These are phyloP conservation scores for Tineola bisselliella DNA, from an alignment of 2,888 invertebrate species.

Conservation along the genomic window DNA sequence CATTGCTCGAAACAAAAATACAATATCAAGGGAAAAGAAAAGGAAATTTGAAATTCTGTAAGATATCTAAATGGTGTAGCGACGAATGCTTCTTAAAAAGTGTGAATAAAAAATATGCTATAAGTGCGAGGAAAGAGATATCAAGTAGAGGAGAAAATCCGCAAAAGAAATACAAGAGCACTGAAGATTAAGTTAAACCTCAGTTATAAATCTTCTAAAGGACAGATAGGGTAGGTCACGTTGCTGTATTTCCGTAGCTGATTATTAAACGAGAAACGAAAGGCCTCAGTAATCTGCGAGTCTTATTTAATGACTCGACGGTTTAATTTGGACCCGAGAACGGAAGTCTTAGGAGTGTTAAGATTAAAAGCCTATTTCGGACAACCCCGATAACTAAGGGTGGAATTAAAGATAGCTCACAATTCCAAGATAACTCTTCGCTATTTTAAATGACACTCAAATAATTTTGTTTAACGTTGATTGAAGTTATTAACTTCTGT, in stretches of 20 bases:
- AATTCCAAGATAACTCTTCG: neutral
- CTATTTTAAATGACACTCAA: neutral
- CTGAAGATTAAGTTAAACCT: conserved; percentile 45
- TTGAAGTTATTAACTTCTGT: neutral
- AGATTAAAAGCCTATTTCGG: conserved; percentile 13
- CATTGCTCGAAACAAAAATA: too few species aligned
- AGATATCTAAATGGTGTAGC: neutral
- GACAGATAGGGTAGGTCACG: conserved; percentile 45
- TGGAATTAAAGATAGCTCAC: conserved; percentile 1
- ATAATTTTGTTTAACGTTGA: neutral
- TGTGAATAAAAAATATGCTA: neutral
- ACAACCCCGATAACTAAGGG: conserved; percentile 5
- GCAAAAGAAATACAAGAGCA: conserved; percentile 1
- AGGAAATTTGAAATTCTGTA: neutral
- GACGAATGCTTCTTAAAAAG: neutral
- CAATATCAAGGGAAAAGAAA: too few species aligned
- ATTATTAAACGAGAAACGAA: conserved; percentile 14
- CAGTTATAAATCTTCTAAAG: conserved; percentile 42
- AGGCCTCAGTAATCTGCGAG: conserved; percentile 10
- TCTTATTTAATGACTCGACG: conserved; percentile 12
- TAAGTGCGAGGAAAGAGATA: neutral
- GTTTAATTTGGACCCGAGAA: conserved; percentile 10
- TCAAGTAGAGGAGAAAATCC: neutral
- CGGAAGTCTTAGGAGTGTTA: conserved; percentile 12
- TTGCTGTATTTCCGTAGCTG: conserved; percentile 17